Percentiles rank a stretch among this genome's conserved stretches.
Evolutionary conservation across 1,140 invertebrate species (phyloP).

Genomic region (Bactericera cockerelli): DNA sequence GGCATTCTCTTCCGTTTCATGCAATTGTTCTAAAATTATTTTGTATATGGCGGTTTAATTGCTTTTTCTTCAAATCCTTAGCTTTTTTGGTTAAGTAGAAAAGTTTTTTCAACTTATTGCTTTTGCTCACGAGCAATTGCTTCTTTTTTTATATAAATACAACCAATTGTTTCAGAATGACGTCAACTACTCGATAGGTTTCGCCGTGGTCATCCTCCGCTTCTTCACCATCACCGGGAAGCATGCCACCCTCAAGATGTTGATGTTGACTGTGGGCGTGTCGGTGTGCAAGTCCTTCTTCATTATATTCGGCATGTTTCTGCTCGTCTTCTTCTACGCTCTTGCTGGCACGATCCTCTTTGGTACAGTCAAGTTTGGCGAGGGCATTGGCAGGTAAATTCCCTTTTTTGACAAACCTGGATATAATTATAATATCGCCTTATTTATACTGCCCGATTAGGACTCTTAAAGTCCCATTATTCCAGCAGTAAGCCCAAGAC

Average conservation of each 20-base stretch:
- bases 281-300: constrained; percentile 99
- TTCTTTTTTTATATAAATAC: too few relatives aligned
- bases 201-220: constrained; percentile 90
- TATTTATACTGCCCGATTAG: too few relatives aligned
- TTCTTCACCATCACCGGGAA: constrained; percentile 99
- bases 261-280: constrained; percentile 96
- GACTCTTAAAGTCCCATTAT: too few relatives aligned
- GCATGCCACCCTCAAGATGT: constrained; percentile 98
- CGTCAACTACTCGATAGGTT: constrained; percentile 86
- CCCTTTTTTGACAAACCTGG: constrained; percentile 1
- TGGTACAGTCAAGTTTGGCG: constrained; percentile 97
- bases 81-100: too few relatives aligned
- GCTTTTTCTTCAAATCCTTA: too few relatives aligned
- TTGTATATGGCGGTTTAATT: too few relatives aligned
- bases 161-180: constrained; percentile 73
- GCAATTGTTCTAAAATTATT: too few relatives aligned
- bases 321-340: constrained; percentile 97
- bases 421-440: too few relatives aligned
- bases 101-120: too few relatives aligned
- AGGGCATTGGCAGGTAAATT: constrained; percentile 80
- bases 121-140: too few relatives aligned
- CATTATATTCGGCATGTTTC: constrained; percentile 99
- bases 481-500: too few relatives aligned
- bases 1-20: too few relatives aligned
- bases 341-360: constrained; percentile 96